A percentile compares a stretch with the other conserved stretches of the same genome.
Conservation (phyloP, 2,888 invertebrate species). For the Mythimna lalbum region DNA sequence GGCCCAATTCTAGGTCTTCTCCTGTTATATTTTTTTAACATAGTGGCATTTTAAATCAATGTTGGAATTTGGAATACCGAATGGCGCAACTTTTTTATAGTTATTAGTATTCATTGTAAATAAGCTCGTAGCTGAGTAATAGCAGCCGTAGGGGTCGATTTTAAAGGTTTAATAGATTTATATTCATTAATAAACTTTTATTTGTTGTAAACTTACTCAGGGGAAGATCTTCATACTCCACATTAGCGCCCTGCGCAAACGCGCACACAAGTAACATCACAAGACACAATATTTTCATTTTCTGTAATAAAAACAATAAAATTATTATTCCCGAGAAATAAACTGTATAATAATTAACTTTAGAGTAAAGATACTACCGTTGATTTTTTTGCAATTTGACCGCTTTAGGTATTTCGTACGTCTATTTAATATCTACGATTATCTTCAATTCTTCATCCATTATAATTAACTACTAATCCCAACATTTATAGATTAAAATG, state of each 20-base stretch:
- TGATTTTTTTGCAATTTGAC: constrained; percentile 19
- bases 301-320: constrained; percentile 39
- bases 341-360: not conserved
- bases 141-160: no score
- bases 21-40: not conserved
- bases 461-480: constrained; percentile 55
- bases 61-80: no score
- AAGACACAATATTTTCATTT: constrained; percentile 59
- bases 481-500: constrained; percentile 45
- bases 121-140: no score
- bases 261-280: constrained; percentile 51
- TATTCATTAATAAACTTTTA: no score
- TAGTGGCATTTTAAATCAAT: not conserved
- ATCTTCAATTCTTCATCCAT: constrained; percentile 33
- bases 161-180: no score
- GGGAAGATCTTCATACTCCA: constrained; percentile 30
- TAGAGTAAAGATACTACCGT: constrained; percentile 21
- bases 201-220: constrained; percentile 44
- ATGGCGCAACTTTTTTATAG: not conserved
- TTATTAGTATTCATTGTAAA: not conserved
- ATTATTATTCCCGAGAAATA: not conserved
- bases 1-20: not conserved
- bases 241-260: constrained; percentile 39
- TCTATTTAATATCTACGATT: constrained; percentile 26
- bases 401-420: constrained; percentile 1